Evolutionary conservation across 2,113 vertebrate species (phyloP).

Genomic region (Colossoma macropomum): DNA sequence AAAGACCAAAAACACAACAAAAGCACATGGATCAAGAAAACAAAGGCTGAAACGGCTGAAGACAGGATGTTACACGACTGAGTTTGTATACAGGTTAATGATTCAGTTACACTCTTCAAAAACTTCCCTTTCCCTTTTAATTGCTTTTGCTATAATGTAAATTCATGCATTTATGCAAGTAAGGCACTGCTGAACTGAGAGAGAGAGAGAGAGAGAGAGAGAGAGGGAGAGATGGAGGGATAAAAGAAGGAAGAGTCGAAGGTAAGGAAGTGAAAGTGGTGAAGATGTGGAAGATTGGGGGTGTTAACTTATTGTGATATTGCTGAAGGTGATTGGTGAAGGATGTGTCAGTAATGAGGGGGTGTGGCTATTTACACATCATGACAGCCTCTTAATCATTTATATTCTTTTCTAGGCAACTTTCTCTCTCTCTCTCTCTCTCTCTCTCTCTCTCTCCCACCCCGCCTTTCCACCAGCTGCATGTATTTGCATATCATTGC

Average conservation of each 20-base stretch:
- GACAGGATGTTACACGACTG: too few relatives aligned
- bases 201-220: slow-evolving; percentile 1
- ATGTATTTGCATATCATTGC: slow-evolving; percentile 39
- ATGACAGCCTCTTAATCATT: neutral
- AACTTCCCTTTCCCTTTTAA: too few relatives aligned
- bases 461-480: neutral
- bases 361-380: neutral
- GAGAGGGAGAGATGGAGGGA: slow-evolving; percentile 23
- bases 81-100: too few relatives aligned
- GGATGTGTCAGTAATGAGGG: neutral
- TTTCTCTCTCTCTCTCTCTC: neutral
- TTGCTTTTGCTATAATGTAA: too few relatives aligned
- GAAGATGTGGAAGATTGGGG: slow-evolving; percentile 9
- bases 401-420: neutral
- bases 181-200: neutral
- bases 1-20: too few relatives aligned
- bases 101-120: too few relatives aligned
- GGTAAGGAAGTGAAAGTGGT: slow-evolving; percentile 48
- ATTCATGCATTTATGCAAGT: too few relatives aligned
- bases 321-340: slow-evolving; percentile 20
- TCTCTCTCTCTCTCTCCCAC: slow-evolving; percentile 7
- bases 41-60: too few relatives aligned
- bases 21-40: too few relatives aligned
- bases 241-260: slow-evolving; percentile 14
- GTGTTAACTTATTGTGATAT: neutral